Percentiles rank a stretch among this genome's conserved stretches.
phyloP scores from a whole-genome alignment of 2,113 vertebrate species.

The Festucalex cinctus region DNA sequence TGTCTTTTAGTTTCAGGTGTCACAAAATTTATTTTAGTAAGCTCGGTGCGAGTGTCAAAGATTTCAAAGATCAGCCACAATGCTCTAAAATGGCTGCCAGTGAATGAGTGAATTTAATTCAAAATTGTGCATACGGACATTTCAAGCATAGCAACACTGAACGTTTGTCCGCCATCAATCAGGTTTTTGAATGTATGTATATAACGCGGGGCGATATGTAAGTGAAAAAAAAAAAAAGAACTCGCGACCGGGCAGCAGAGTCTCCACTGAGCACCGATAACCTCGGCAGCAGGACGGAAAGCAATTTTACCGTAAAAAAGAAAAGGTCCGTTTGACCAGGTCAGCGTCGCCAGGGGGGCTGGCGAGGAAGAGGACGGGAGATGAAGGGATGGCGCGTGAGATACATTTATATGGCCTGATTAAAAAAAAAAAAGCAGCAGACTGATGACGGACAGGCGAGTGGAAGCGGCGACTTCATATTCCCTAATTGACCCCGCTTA shows the following conservation, averaged over 20 bases:
- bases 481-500: slow-evolving; percentile 72
- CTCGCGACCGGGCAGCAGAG: background rate
- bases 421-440: slow-evolving; percentile 27
- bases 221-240: background rate
- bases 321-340: slow-evolving; percentile 4
- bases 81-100: no score
- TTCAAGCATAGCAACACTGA: background rate
- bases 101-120: no score
- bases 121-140: background rate
- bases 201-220: background rate
- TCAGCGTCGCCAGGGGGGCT: slow-evolving; percentile 33
- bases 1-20: no score
- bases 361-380: slow-evolving; percentile 21
- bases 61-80: no score
- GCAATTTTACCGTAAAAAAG: slow-evolving; percentile 1
- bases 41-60: no score
- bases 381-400: slow-evolving; percentile 39
- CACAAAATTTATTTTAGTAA: no score
- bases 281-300: background rate
- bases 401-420: slow-evolving; percentile 66
- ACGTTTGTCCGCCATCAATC: background rate
- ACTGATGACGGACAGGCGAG: slow-evolving; percentile 39
- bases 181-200: background rate
- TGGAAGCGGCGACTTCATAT: slow-evolving; percentile 35
- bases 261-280: background rate